These are phyloP conservation scores for Paguma larvata DNA, from an alignment of 2,797 vertebrate genomes.

Conservation along the genomic window DNA sequence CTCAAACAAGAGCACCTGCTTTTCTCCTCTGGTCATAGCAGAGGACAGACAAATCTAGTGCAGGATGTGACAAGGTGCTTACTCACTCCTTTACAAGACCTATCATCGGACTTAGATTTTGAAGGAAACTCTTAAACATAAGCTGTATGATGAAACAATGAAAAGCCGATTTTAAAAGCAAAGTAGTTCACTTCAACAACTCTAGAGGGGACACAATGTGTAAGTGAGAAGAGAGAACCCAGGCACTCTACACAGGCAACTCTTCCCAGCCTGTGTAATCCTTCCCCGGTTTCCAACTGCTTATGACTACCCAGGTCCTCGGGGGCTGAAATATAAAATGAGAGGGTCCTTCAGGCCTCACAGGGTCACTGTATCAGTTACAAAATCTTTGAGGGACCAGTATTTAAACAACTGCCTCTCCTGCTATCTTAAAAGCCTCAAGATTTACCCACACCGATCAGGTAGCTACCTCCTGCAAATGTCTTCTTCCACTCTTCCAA, in stretches of 20 bases:
- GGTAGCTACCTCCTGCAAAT: background rate
- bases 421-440: background rate
- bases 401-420: slow-evolving; percentile 5
- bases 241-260: background rate
- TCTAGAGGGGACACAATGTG: background rate
- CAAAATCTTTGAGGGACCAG: background rate
- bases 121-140: background rate
- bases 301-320: background rate
- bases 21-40: background rate
- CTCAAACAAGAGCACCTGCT: background rate
- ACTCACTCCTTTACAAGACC: background rate
- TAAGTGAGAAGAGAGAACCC: background rate
- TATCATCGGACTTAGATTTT: background rate
- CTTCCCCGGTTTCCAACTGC: background rate
- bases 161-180: background rate
- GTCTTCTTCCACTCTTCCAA: background rate
- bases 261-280: background rate
- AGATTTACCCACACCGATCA: background rate
- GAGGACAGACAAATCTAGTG: background rate
- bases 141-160: background rate
- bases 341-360: background rate
- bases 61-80: background rate
- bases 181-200: background rate
- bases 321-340: background rate
- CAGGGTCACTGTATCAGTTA: background rate